Conservation (phyloP, 2,113 vertebrate species). For the Circaetus gallicus region DNA sequence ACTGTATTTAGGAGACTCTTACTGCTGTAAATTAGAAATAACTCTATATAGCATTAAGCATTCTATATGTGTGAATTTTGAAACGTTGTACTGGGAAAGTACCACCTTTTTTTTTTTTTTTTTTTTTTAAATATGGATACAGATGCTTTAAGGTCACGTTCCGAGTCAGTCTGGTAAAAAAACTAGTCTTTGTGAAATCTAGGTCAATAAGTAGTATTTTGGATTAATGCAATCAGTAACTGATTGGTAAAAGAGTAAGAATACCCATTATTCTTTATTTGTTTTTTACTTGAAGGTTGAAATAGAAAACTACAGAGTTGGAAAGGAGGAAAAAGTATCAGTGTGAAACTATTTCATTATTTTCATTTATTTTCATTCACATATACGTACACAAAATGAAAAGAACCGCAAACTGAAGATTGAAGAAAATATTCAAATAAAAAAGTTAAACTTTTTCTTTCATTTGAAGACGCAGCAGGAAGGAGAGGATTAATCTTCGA, state of each 20-base stretch:
- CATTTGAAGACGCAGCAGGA: neutral
- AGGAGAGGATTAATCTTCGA: neutral
- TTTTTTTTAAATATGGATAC: neutral
- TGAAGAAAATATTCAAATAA: neutral
- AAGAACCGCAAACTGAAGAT: neutral
- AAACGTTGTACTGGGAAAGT: neutral
- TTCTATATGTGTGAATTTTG: neutral
- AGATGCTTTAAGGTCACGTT: neutral
- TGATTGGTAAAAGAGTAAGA: neutral
- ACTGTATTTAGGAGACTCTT: neutral
- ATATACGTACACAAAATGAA: neutral
- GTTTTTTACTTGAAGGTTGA: neutral
- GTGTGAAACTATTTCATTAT: neutral
- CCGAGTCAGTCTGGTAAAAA: neutral
- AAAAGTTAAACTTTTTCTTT: slow-evolving; percentile 7
- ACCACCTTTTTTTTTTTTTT: accelerated
- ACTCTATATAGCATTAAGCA: neutral
- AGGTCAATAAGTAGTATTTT: neutral
- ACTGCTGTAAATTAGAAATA: neutral
- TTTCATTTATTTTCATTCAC: neutral
- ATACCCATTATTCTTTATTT: neutral
- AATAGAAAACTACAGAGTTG: neutral
- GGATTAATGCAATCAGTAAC: neutral
- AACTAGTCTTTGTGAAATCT: neutral
- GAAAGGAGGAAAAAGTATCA: neutral